phyloP scores from a whole-genome alignment of 2,888 invertebrate species.

The Spilarctia lutea region DNA sequence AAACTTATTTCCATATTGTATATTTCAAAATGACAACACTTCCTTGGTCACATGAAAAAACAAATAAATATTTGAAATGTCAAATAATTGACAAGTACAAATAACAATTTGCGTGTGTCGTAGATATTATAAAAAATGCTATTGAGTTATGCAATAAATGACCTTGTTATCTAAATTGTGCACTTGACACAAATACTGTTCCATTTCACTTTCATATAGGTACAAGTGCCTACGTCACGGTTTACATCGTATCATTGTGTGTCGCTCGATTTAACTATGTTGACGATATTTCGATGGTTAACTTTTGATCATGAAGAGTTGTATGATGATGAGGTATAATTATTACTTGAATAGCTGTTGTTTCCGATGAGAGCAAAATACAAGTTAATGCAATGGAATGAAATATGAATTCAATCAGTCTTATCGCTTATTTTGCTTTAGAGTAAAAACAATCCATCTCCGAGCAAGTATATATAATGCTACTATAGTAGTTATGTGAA shows the following conservation, averaged over 20 bases:
- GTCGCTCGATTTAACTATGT: slow-evolving; percentile 51
- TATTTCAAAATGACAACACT: neutral
- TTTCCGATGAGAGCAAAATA: neutral
- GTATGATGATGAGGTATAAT: neutral
- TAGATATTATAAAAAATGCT: slow-evolving; percentile 53
- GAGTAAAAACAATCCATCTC: slow-evolving; percentile 7
- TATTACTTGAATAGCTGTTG: neutral
- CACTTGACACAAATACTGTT: slow-evolving; percentile 86
- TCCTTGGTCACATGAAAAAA: neutral
- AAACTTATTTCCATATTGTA: neutral
- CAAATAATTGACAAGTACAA: neutral
- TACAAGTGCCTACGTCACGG: slow-evolving; percentile 69
- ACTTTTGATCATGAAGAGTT: neutral
- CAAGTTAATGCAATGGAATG: neutral
- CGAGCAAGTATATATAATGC: neutral
- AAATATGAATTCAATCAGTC: slow-evolving; percentile 7
- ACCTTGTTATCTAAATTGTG: slow-evolving; percentile 86
- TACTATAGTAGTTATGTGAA: slow-evolving; percentile 6
- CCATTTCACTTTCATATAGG: slow-evolving; percentile 85
- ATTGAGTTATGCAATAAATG: slow-evolving; percentile 80
- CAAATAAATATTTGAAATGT: neutral
- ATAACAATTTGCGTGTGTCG: slow-evolving; percentile 5
- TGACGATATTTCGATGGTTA: slow-evolving; percentile 15
- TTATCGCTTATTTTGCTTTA: slow-evolving; percentile 14
- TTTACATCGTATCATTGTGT: slow-evolving; percentile 62